phyloP scores from a whole-genome alignment of 2,888 invertebrate species.

The Cosmia pyralina region DNA sequence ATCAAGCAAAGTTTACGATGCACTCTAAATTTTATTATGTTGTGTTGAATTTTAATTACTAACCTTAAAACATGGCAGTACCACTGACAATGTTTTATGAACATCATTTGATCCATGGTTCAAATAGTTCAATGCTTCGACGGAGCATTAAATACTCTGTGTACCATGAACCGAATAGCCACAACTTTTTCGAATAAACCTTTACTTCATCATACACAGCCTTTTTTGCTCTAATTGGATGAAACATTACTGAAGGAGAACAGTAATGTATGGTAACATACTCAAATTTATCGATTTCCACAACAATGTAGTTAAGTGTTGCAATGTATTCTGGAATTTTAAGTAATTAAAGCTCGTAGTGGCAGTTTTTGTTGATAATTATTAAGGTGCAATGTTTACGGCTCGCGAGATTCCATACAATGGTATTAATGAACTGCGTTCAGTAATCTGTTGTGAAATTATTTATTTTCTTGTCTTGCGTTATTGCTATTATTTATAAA shows the following conservation, averaged over 20 bases:
- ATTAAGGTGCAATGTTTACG: constrained; percentile 74
- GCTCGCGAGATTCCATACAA: constrained; percentile 78
- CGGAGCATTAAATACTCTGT: constrained; percentile 60
- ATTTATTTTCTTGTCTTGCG: constrained; percentile 59
- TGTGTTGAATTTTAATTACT: constrained; percentile 83
- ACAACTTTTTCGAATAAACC: constrained; percentile 28
- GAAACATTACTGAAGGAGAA: neutral
- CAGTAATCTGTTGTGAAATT: constrained; percentile 66
- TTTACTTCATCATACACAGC: constrained; percentile 34
- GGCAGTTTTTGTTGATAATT: constrained; percentile 84
- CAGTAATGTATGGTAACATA: constrained; percentile 48
- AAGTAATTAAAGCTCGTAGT: constrained; percentile 85
- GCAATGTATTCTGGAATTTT: constrained; percentile 84
- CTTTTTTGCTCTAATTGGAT: constrained; percentile 19
- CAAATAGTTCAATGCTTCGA: constrained; percentile 75
- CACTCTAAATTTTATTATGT: constrained; percentile 73
- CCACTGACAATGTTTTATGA: constrained; percentile 73
- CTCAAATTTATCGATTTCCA: constrained; percentile 46
- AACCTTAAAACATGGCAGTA: constrained; percentile 70
- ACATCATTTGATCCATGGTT: constrained; percentile 76
- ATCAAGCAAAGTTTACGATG: constrained; percentile 71
- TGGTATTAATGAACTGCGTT: constrained; percentile 81
- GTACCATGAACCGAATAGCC: constrained; percentile 10
- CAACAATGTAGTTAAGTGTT: constrained; percentile 72
- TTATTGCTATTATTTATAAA: constrained; percentile 30